Evolutionary conservation across 2,888 invertebrate species (phyloP).

Genomic region (Eupithecia subfuscata): DNA sequence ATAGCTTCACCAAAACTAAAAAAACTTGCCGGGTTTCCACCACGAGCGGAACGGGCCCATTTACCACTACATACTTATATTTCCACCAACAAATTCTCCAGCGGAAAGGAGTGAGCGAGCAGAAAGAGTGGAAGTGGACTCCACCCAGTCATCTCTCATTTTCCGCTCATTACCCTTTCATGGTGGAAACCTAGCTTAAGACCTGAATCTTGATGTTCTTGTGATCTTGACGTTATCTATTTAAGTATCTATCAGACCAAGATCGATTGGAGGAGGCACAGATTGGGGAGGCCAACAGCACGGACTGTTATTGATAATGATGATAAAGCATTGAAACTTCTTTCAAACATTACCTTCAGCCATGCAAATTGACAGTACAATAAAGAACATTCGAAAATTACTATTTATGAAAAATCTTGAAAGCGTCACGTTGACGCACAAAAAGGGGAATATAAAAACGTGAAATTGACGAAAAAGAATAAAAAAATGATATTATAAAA

Average conservation of each 20-base stretch:
- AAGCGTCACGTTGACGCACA: slow-evolving; percentile 69
- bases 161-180: too few species aligned
- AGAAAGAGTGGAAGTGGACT: too few species aligned
- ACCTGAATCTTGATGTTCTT: neutral
- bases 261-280: neutral
- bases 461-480: slow-evolving; percentile 68
- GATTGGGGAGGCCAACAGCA: neutral
- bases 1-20: neutral
- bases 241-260: neutral
- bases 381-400: slow-evolving; percentile 55
- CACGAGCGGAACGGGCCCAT: too few species aligned
- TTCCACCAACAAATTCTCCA: too few species aligned
- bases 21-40: neutral
- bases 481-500: slow-evolving; percentile 76
- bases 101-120: too few species aligned
- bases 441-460: slow-evolving; percentile 61
- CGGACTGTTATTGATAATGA: neutral
- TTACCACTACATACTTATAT: too few species aligned
- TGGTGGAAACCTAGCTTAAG: neutral
- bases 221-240: neutral
- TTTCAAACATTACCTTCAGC: slow-evolving; percentile 35
- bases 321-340: neutral
- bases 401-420: slow-evolving; percentile 59
- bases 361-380: slow-evolving; percentile 59
- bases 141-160: too few species aligned